A percentile compares a stretch with the other conserved stretches of the same genome.
Conservation (phyloP, 2,113 vertebrate genomes). For the Sylvilagus bachmani region DNA sequence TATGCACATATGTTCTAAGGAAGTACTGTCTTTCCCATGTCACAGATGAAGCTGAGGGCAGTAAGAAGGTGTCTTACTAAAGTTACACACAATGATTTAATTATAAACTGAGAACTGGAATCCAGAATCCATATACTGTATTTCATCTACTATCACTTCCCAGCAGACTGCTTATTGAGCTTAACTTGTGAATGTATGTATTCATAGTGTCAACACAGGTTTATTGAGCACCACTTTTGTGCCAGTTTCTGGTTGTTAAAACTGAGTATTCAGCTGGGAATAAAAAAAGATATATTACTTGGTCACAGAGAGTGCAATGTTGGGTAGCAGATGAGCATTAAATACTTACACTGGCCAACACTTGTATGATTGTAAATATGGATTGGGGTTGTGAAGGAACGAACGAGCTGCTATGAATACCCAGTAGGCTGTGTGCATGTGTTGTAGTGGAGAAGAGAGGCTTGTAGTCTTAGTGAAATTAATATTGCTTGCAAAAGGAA, state of each 20-base stretch:
- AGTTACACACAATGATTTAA: neutral
- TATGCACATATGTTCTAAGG: too few relatives aligned
- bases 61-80: too few relatives aligned
- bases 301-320: neutral
- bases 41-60: neutral
- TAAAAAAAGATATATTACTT: neutral
- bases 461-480: neutral
- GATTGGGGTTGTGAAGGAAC: neutral
- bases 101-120: neutral
- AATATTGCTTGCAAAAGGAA: neutral
- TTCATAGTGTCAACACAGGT: neutral
- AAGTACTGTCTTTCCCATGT: neutral
- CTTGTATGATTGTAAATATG: neutral
- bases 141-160: neutral
- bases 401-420: accelerated
- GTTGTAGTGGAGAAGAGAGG: neutral
- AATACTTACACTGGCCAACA: neutral
- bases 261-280: neutral
- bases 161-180: neutral
- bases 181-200: neutral
- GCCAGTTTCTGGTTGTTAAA: neutral
- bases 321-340: neutral
- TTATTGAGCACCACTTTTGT: neutral
- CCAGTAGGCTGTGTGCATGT: neutral
- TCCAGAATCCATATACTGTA: neutral